Base-by-base conservation (phyloP, 2,888 invertebrate species). In the Cylindroiulus punctatus region DNA sequence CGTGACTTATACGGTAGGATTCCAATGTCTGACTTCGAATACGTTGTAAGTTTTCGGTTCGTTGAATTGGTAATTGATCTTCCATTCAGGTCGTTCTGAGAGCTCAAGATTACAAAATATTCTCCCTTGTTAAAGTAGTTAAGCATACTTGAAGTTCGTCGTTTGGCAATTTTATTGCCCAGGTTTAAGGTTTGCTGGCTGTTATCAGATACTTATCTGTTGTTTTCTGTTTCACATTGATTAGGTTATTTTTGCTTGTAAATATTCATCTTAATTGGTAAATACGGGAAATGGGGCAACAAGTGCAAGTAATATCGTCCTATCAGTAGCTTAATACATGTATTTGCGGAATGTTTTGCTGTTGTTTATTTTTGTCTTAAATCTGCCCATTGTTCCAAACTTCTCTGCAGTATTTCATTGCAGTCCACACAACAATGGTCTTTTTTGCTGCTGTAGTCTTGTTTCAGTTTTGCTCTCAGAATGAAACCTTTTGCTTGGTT, bases 401-500 rank as follows among this genome's bases (percentile, higher is more conserved):
- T 76, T 76, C 32, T 76, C 26, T 30, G 14, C n/a, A 52, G 17
- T 14, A 30, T 76, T 30, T 76, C 30, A 26, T 76, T 26, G 76
- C 14, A 30, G 17, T 17, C 76, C 3, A 17, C 3, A 0, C 4
- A n/a, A 30, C 32, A 65, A 65, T 65, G 26, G 26, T 2, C 8
- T 17, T 76, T 76, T 76, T 32, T 30, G 65, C 26, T 65, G 26
- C 8, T 47, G 14, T 26, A 76, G 76, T 76, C 26, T 65, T 14
- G 32, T 76, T 76, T 14, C 26, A 76, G 76, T 76, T 30, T 30
- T 76, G 76, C 76, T 14, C 14, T 30, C 14, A 30, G 76, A 76
- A 76, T 32, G 76, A 76, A 76, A 32, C 76, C 76, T 76, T 76
- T 76, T 76, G 76, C 76, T 76, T 76, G 76, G 76, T 17, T 76